Evolutionary conservation across 35 echinoderm and acorn worm species (phyloP).

Genomic region (Strongylocentrotus purpuratus): DNA sequence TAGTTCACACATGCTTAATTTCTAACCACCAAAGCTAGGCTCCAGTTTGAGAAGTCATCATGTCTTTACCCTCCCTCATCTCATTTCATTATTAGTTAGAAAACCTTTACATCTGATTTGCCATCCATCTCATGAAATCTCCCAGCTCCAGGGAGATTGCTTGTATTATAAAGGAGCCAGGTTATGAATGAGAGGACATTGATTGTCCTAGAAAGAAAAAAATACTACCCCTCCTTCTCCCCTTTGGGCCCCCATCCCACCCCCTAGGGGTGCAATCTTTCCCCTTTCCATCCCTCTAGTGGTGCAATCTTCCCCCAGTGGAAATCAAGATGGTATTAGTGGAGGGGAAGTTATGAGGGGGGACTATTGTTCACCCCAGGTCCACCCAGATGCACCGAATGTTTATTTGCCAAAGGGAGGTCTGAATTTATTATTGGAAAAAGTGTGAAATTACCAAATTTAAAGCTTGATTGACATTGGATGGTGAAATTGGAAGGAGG

Average conservation of each 20-base stretch:
- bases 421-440: constrained; percentile 28
- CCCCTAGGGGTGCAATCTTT: background rate
- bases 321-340: constrained; percentile 6
- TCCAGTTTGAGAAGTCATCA: background rate
- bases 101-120: background rate
- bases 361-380: background rate
- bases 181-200: constrained; percentile 11
- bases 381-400: background rate
- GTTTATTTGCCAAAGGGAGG: constrained; percentile 27
- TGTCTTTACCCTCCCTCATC: background rate
- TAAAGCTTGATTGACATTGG: background rate
- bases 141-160: background rate
- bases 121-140: background rate
- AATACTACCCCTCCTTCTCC: background rate
- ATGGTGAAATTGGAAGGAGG: background rate
- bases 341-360: constrained; percentile 1
- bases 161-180: background rate
- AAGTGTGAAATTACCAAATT: background rate
- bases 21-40: background rate
- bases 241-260: background rate
- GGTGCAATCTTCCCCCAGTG: background rate
- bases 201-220: background rate
- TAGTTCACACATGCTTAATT: background rate
- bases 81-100: background rate
- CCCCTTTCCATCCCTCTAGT: background rate